A percentile compares a stretch with the other conserved stretches of the same genome.
Conservation (phyloP, 2,113 vertebrate genomes). For the Rhinolophus sinicus region DNA sequence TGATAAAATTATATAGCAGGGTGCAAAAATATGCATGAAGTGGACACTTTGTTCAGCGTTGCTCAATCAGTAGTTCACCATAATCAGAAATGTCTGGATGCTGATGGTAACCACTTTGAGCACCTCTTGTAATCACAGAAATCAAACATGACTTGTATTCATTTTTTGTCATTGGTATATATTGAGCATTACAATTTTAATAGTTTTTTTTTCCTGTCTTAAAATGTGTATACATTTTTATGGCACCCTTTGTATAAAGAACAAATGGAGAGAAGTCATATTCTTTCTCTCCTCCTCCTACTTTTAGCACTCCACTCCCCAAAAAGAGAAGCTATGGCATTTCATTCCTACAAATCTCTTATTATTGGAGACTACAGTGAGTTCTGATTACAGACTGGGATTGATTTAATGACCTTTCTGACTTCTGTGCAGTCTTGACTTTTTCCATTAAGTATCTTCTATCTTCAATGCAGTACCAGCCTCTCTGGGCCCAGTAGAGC, state of each 20-base stretch:
- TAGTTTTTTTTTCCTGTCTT: too few relatives aligned
- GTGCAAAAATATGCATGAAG: too few relatives aligned
- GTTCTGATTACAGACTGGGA: background rate
- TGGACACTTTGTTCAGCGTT: too few relatives aligned
- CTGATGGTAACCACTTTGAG: too few relatives aligned
- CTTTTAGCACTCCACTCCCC: background rate
- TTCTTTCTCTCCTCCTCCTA: background rate
- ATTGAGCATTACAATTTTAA: too few relatives aligned
- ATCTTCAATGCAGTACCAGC: background rate
- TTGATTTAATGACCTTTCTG: background rate
- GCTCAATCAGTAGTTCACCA: too few relatives aligned
- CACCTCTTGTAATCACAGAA: too few relatives aligned
- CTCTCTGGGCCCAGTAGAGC: background rate
- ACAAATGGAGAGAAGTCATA: background rate
- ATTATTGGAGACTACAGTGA: constrained; percentile 2
- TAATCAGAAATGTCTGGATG: too few relatives aligned
- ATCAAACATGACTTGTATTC: too few relatives aligned
- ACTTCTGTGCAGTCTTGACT: background rate
- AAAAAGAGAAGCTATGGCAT: constrained; percentile 33
- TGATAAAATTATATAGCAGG: background rate
- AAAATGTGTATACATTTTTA: too few relatives aligned
- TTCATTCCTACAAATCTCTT: constrained; percentile 9
- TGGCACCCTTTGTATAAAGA: background rate
- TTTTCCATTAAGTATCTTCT: background rate
- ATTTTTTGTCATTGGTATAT: too few relatives aligned